Conservation (phyloP, 2,888 invertebrate species). For the Ochropleura leucogaster region DNA sequence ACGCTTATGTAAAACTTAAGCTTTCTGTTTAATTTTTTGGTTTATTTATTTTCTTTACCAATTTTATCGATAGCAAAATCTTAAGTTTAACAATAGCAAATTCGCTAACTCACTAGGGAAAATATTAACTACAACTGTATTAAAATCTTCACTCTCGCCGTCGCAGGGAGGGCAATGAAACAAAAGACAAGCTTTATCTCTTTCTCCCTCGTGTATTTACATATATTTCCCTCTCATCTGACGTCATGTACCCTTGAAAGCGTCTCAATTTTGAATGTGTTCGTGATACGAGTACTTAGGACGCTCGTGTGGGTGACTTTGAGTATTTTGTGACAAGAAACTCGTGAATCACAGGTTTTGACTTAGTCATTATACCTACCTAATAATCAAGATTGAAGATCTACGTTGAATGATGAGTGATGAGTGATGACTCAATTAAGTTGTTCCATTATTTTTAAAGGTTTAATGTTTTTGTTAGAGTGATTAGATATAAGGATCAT, state of each 20-base stretch:
- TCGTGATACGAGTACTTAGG: conserved; percentile 77
- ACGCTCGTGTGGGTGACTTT: conserved; percentile 72
- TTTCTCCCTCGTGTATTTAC: conserved; percentile 71
- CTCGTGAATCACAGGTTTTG: conserved; percentile 67
- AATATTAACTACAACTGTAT: conserved; percentile 87
- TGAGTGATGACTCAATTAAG: conserved; percentile 47
- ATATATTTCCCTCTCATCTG: conserved; percentile 80
- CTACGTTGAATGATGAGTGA: conserved; percentile 38
- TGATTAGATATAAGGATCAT: conserved; percentile 12
- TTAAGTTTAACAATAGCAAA: conserved; percentile 31
- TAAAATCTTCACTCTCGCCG: conserved; percentile 83
- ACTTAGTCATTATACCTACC: conserved; percentile 50
- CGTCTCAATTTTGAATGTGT: conserved; percentile 82
- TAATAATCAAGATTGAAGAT: conserved; percentile 41
- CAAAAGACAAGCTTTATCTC: conserved; percentile 83
- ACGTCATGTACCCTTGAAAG: conserved; percentile 85
- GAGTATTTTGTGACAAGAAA: conserved; percentile 68
- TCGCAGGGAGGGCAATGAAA: conserved; percentile 88
- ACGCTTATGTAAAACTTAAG: neutral
- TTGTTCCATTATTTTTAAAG: conserved; percentile 8
- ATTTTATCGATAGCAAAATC: conserved; percentile 14
- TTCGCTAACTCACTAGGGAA: conserved; percentile 71
- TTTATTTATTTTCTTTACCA: neutral
- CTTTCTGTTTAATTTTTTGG: neutral
- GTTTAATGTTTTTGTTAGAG: neutral